A percentile compares a stretch with the other conserved stretches of the same genome.
These are phyloP conservation scores for Anthopleura xanthogrammica DNA, from an alignment of 92 coral and sea anemone species.

Conservation along the genomic window DNA sequence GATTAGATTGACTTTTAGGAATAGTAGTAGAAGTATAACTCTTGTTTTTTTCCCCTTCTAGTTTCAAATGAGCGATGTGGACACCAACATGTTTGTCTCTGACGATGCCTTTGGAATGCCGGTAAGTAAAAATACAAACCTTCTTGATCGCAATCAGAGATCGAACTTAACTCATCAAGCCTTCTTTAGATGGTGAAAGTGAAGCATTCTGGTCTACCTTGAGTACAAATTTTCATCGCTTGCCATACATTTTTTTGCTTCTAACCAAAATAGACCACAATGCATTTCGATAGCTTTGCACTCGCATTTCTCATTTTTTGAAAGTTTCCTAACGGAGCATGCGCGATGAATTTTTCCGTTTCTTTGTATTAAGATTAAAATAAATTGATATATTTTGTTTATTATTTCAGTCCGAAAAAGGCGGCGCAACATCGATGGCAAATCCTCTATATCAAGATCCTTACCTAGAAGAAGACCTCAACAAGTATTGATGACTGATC, in stretches of 20 bases:
- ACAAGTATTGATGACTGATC: slow-evolving; percentile 48
- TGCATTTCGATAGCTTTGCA: too few relatives aligned
- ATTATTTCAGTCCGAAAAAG: slow-evolving; percentile 74
- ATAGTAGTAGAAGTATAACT: not conserved
- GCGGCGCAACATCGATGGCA: slow-evolving; percentile 97
- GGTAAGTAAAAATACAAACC: slow-evolving; percentile 48
- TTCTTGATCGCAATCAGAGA: too few relatives aligned
- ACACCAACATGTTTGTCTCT: slow-evolving; percentile 94
- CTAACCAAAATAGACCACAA: too few relatives aligned
- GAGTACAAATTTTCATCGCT: too few relatives aligned
- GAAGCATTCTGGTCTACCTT: too few relatives aligned
- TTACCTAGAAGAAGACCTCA: slow-evolving; percentile 88
- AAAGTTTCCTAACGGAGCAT: not conserved
- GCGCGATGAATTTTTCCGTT: not conserved
- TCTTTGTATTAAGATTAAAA: too few relatives aligned
- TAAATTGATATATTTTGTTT: not conserved
- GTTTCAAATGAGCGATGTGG: slow-evolving; percentile 98
- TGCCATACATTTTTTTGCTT: too few relatives aligned
- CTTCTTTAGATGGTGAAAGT: too few relatives aligned
- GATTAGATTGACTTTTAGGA: too few relatives aligned
- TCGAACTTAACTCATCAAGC: too few relatives aligned
- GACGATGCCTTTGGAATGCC: slow-evolving; percentile 96
- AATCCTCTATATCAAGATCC: slow-evolving; percentile 99
- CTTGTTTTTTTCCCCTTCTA: slow-evolving; percentile 5
- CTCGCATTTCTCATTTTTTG: too few relatives aligned